Percentiles rank a stretch among this genome's conserved stretches.
Conservation (phyloP, 2,113 vertebrate species). For the Solenodon paradoxus region DNA sequence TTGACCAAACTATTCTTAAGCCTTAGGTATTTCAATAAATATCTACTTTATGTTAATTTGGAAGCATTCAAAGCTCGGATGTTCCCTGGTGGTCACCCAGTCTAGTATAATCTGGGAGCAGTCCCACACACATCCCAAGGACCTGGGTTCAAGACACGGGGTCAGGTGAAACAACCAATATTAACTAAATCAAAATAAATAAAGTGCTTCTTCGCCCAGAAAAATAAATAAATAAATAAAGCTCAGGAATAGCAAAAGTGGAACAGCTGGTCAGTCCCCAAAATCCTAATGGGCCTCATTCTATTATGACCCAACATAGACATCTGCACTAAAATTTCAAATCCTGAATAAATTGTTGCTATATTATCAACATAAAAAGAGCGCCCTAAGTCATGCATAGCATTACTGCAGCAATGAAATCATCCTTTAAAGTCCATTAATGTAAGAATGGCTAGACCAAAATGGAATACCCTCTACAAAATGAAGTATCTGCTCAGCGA, state of each 20-base stretch:
- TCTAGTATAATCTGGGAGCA: too few species aligned
- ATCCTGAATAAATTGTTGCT: neutral
- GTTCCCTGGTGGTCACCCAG: too few species aligned
- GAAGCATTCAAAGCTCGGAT: too few species aligned
- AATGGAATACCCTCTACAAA: neutral
- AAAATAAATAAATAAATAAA: too few species aligned
- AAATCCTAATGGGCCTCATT: neutral
- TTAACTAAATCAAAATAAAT: too few species aligned
- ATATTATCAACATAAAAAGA: neutral
- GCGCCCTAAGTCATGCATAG: neutral
- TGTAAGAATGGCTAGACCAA: neutral
- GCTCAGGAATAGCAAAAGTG: neutral
- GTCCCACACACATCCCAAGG: too few species aligned
- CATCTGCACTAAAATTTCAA: neutral
- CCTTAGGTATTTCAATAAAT: neutral
- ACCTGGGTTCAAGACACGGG: too few species aligned
- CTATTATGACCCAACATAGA: neutral
- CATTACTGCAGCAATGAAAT: neutral
- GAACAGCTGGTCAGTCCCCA: neutral
- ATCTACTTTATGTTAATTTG: neutral
- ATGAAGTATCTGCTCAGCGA: neutral
- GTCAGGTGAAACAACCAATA: too few species aligned
- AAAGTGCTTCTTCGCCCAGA: too few species aligned
- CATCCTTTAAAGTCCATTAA: neutral
- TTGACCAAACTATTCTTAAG: neutral